Conservation (phyloP, 2,888 invertebrate genomes). For the Fragum fragum region DNA sequence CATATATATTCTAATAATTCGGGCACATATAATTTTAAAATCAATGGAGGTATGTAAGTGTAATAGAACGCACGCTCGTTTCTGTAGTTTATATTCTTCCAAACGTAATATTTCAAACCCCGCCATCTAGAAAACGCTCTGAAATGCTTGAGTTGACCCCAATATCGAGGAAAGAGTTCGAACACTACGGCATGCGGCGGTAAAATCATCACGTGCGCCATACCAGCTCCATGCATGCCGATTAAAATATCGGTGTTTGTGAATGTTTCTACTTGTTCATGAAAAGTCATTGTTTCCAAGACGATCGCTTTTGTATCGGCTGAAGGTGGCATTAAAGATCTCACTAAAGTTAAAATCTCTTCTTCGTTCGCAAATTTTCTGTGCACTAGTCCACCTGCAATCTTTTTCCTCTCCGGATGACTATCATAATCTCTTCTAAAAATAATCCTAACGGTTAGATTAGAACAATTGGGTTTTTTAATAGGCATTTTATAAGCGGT, state of each 20-base stretch:
- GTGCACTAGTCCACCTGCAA: constrained; percentile 48
- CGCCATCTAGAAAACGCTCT: constrained; percentile 62
- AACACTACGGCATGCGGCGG: constrained; percentile 60
- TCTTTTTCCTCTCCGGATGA: constrained; percentile 52
- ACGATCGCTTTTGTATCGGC: constrained; percentile 33
- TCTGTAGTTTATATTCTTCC: constrained; percentile 52
- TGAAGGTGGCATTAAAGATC: constrained; percentile 27
- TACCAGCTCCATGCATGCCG: constrained; percentile 69
- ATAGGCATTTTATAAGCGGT: constrained; percentile 31
- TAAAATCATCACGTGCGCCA: constrained; percentile 58
- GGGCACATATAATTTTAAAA: constrained; percentile 19
- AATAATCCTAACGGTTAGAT: constrained; percentile 47
- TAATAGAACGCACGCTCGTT: constrained; percentile 57
- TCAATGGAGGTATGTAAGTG: constrained; percentile 47
- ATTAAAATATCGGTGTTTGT: constrained; percentile 59
- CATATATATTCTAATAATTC: constrained; percentile 1
- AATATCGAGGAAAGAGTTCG: constrained; percentile 62
- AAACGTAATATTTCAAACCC: constrained; percentile 55
- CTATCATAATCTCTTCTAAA: constrained; percentile 58
- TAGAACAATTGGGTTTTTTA: constrained; percentile 47
- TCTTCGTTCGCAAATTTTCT: constrained; percentile 61
- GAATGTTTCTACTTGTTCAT: constrained; percentile 52
- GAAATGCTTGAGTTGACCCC: constrained; percentile 61
- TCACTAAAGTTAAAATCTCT: constrained; percentile 40
- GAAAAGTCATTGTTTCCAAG: constrained; percentile 56